phyloP scores from a whole-genome alignment of 2,888 invertebrate genomes.

The Dolomedes plantarius region DNA sequence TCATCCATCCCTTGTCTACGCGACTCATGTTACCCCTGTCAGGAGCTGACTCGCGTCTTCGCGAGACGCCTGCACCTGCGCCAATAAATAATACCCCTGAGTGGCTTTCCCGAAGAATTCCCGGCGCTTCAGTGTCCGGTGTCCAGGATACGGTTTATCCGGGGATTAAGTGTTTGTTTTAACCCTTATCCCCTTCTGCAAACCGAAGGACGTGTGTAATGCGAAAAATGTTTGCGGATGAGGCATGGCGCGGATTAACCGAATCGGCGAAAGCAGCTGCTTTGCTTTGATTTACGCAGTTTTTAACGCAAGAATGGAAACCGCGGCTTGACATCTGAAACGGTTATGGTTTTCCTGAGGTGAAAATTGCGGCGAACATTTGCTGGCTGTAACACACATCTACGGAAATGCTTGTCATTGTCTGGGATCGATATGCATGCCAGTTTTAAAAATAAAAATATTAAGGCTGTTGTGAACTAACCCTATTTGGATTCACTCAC shows the following conservation, averaged over 20 bases:
- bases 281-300: neutral
- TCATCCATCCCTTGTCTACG: neutral
- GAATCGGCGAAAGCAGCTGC: neutral
- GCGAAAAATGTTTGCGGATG: neutral
- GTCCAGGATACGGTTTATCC: neutral
- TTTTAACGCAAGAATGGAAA: too few species aligned
- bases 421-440: too few species aligned
- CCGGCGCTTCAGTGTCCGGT: neutral
- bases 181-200: constrained; percentile 29
- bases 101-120: neutral
- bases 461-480: too few species aligned
- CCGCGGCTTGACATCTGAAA: too few species aligned
- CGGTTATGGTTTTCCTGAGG: too few species aligned
- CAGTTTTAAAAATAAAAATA: too few species aligned
- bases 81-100: constrained; percentile 34
- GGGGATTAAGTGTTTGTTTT: constrained; percentile 54
- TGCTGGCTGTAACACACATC: too few species aligned
- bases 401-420: too few species aligned
- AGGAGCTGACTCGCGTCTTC: neutral
- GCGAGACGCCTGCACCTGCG: constrained; percentile 50
- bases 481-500: too few species aligned
- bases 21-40: neutral
- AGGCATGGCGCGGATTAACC: neutral
- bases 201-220: constrained; percentile 21
- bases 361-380: too few species aligned